Evolutionary conservation across 2,888 invertebrate species (phyloP).

Genomic region (Neoscelio sp.): DNA sequence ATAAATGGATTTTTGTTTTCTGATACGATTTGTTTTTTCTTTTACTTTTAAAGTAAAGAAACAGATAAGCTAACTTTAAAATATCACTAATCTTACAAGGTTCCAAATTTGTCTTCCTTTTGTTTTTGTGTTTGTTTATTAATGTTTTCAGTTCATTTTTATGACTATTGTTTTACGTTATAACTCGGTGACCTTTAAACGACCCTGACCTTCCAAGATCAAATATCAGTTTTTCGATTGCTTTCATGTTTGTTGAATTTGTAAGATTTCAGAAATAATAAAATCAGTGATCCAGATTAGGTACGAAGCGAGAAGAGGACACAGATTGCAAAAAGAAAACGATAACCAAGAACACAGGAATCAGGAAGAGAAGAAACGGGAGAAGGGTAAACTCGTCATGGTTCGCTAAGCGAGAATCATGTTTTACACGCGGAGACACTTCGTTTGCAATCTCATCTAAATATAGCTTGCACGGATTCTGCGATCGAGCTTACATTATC

Average conservation of each 20-base stretch:
- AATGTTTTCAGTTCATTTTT: too few species aligned
- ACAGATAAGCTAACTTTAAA: too few species aligned
- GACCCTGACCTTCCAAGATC: too few species aligned
- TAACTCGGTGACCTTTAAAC: background rate
- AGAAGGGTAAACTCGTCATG: slow-evolving; percentile 70
- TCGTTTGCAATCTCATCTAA: slow-evolving; percentile 73
- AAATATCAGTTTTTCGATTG: too few species aligned
- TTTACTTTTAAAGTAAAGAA: too few species aligned
- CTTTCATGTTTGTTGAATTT: too few species aligned
- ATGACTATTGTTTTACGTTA: too few species aligned
- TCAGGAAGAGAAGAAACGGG: slow-evolving; percentile 61
- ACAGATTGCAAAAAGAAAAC: slow-evolving; percentile 51
- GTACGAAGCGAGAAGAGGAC: slow-evolving; percentile 28
- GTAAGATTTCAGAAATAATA: slow-evolving; percentile 49
- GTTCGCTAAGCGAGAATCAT: slow-evolving; percentile 74
- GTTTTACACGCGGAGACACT: slow-evolving; percentile 74
- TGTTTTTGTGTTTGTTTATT: too few species aligned
- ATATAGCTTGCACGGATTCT: slow-evolving; percentile 73
- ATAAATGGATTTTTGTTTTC: too few species aligned
- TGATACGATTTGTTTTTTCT: too few species aligned
- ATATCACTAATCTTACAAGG: too few species aligned
- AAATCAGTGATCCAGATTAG: slow-evolving; percentile 44
- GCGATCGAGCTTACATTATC: slow-evolving; percentile 70
- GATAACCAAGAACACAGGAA: slow-evolving; percentile 39
- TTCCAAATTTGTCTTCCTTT: too few species aligned